These are phyloP conservation scores for Pseudoips prasinana DNA, from an alignment of 2,888 invertebrate species.

Conservation along the genomic window DNA sequence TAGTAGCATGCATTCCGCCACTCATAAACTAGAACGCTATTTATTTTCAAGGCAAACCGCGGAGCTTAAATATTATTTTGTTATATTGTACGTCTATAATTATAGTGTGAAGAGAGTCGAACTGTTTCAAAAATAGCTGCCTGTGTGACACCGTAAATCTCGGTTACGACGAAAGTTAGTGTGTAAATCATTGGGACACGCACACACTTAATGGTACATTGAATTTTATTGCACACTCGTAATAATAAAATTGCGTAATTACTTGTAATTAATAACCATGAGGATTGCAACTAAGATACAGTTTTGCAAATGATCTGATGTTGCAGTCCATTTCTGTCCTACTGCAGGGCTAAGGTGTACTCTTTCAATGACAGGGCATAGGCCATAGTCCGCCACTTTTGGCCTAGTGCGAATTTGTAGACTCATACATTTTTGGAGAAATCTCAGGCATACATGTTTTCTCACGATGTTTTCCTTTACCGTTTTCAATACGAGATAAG, in stretches of 20 bases:
- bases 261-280: conserved; percentile 53
- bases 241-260: conserved; percentile 64
- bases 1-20: conserved; percentile 26
- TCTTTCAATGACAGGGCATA: too few species aligned
- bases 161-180: conserved; percentile 64
- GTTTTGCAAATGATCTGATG: not conserved
- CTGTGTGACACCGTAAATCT: conserved; percentile 75
- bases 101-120: conserved; percentile 73
- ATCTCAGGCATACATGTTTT: too few species aligned
- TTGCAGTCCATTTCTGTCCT: too few species aligned
- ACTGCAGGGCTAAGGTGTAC: too few species aligned
- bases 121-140: conserved; percentile 69
- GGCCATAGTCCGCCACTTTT: too few species aligned
- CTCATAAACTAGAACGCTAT: conserved; percentile 50
- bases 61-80: conserved; percentile 63
- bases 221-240: conserved; percentile 65
- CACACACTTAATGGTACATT: conserved; percentile 62
- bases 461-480: too few species aligned
- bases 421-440: too few species aligned
- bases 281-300: conserved; percentile 33
- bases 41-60: conserved; percentile 56
- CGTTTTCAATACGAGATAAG: too few species aligned
- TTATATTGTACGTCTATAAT: conserved; percentile 74
- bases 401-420: too few species aligned
- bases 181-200: conserved; percentile 65